Conservation (phyloP, 2,797 vertebrate species). For the Chiroxiphia lanceolata region DNA sequence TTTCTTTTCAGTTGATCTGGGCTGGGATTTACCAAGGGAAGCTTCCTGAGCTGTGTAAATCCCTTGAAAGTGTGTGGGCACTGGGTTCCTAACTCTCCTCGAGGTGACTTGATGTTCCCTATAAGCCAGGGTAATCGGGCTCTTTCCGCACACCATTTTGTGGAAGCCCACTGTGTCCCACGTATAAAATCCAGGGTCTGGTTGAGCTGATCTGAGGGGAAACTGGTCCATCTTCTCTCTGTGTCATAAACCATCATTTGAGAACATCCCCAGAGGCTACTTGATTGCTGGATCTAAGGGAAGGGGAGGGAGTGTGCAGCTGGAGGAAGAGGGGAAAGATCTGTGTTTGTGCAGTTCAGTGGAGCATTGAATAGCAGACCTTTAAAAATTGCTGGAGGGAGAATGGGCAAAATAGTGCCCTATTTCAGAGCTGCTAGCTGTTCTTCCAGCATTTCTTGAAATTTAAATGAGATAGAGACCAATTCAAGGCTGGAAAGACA, state of each 20-base stretch:
- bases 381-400: neutral
- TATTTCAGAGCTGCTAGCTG: neutral
- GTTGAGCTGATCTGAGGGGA: neutral
- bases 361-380: neutral
- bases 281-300: neutral
- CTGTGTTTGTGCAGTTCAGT: neutral
- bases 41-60: neutral
- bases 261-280: neutral
- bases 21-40: neutral
- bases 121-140: rapidly evolving
- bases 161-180: neutral
- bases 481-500: neutral
- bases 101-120: neutral
- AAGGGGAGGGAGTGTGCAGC: neutral
- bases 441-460: neutral
- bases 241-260: neutral
- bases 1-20: neutral
- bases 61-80: neutral
- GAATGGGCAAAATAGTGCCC: neutral
- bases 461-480: neutral
- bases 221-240: neutral
- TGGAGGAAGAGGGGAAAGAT: neutral
- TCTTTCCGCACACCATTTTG: neutral
- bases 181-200: neutral
- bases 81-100: neutral